Percentiles rank a stretch among this genome's conserved stretches.
Evolutionary conservation across 2,888 invertebrate genomes (phyloP).

Genomic region (Trachelus stipa): DNA sequence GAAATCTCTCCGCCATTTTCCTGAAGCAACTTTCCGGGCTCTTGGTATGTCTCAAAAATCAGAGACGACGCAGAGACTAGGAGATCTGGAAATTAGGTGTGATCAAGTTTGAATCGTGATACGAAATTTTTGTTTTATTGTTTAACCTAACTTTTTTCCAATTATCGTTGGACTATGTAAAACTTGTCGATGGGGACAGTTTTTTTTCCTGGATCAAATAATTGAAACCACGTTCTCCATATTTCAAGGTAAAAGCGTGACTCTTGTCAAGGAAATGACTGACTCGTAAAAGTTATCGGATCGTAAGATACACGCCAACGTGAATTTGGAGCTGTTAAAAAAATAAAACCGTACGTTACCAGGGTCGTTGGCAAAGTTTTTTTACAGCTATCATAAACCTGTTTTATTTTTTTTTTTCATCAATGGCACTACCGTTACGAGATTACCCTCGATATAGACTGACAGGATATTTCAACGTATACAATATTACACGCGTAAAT

Average conservation of each 20-base stretch:
- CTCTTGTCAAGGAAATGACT: neutral
- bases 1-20: constrained; percentile 33
- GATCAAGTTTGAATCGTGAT: no score
- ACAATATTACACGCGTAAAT: neutral
- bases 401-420: neutral
- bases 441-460: neutral
- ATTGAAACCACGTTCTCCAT: neutral
- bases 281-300: neutral
- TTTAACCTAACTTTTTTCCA: neutral
- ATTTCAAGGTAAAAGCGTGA: neutral
- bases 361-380: constrained; percentile 5
- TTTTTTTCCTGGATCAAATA: neutral
- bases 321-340: constrained; percentile 1
- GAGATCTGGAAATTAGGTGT: neutral
- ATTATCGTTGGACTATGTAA: neutral
- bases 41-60: neutral
- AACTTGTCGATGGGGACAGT: neutral
- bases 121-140: no score
- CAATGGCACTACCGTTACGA: neutral
- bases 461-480: neutral
- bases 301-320: neutral
- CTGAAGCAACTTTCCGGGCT: neutral
- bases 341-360: neutral
- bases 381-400: constrained; percentile 1
- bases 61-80: no score